Conservation (phyloP, 2,888 invertebrate species). For the Leptinotarsa haldemani region DNA sequence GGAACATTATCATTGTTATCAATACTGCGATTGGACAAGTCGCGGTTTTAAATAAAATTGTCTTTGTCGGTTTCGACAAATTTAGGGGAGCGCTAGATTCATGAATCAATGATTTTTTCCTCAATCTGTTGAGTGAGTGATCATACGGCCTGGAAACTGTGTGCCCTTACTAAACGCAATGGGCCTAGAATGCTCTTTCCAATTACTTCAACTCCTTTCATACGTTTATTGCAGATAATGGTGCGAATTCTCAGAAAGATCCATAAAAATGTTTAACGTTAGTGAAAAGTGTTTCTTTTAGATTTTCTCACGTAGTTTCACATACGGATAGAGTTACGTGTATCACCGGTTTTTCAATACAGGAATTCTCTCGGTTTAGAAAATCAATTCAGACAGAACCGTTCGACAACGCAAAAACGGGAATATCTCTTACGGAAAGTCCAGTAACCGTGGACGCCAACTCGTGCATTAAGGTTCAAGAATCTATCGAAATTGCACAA, state of each 20-base stretch:
- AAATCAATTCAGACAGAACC: constrained; percentile 1
- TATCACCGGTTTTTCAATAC: constrained; percentile 5
- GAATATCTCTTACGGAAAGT: constrained; percentile 12
- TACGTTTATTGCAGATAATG: too few relatives aligned
- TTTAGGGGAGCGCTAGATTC: too few relatives aligned
- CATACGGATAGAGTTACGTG: neutral
- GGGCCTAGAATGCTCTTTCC: too few relatives aligned
- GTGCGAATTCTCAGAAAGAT: neutral
- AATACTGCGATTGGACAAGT: too few relatives aligned
- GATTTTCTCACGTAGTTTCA: neutral
- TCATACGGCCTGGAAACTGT: too few relatives aligned
- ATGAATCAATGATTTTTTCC: too few relatives aligned
- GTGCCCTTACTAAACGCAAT: too few relatives aligned
- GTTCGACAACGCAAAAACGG: constrained; percentile 2
- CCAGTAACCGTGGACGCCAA: constrained; percentile 30
- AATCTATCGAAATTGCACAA: constrained; percentile 54
- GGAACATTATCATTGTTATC: too few relatives aligned
- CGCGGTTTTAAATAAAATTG: too few relatives aligned
- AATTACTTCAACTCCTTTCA: too few relatives aligned
- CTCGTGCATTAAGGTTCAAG: constrained; percentile 41
- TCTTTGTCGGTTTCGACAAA: too few relatives aligned
- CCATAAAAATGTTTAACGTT: neutral
- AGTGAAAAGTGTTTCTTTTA: neutral
- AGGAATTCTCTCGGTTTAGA: neutral
- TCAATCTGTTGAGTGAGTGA: too few relatives aligned